Base-by-base conservation (phyloP, 2,888 invertebrate genomes). In the Napeogenes sylphis region DNA sequence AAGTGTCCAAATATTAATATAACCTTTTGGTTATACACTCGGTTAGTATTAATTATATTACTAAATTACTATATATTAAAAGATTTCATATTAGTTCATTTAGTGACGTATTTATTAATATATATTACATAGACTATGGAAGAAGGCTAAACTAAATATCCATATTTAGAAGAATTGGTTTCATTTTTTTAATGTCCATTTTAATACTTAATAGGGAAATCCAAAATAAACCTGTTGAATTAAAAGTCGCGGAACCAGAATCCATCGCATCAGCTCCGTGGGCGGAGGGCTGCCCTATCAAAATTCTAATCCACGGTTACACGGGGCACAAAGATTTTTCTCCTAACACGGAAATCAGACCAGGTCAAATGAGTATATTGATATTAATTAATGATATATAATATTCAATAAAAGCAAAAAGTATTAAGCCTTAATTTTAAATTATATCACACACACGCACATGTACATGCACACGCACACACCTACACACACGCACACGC, bases 281-380 rank as follows among this genome's bases (percentile, higher is more conserved):
- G 83, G 82, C 89, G 0, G 62, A 71, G 14, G 75, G 82, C 30
- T 88, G 85, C 0, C 91, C 92, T 0, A 74, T 93, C 0, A 92
- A 93, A 69, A 83, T 94, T 13, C 70, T 94, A 1, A 87, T 94
- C 55, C 94, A 94, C 66, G 94, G 94, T 0, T 94, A 93, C 70
- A 93, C 93, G 0, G 94, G 93, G 0, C 64, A 92, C 71, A 92
- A 81, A 61, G 88, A 93, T 71, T 93, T 82, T 70, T 85, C 92
- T 0, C 94, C 94, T 0, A 94, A 92, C 71, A 82, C 84, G 4
- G 88, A 92, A 77, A 90, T 94, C 65, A 84, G 93, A 66, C 93
- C 93, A 79, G 92, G 92, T 92, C 33, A n/a, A 45, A 30, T 13
- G 21, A 12, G 14, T 30, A 42, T 42, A 14, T 21, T 45, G 21